Conservation (phyloP, 2,888 invertebrate species). For the Polia nebulosa region DNA sequence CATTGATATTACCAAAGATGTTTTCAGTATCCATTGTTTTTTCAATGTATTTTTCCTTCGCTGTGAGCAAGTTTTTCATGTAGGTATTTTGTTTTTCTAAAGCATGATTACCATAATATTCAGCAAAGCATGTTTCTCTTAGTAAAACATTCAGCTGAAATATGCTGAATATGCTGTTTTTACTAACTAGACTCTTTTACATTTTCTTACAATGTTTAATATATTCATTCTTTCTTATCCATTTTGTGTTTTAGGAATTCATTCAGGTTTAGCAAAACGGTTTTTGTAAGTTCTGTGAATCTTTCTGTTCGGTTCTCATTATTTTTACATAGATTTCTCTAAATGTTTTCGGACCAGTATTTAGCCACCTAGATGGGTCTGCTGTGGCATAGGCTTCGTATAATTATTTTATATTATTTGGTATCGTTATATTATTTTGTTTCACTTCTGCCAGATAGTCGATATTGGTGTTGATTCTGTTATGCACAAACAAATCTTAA, state of each 20-base stretch:
- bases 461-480: too few species aligned
- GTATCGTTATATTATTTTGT: too few species aligned
- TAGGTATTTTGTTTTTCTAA: slow-evolving; percentile 21
- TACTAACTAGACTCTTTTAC: not conserved
- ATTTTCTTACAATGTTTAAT: slow-evolving; percentile 10
- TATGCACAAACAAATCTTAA: too few species aligned
- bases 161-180: slow-evolving; percentile 15
- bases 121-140: not conserved
- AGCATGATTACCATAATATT: slow-evolving; percentile 33
- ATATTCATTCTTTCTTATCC: not conserved
- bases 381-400: too few species aligned
- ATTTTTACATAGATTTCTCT: too few species aligned
- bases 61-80: not conserved
- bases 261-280: not conserved
- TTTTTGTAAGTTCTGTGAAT: too few species aligned
- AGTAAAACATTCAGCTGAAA: slow-evolving; percentile 1
- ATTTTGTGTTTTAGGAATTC: slow-evolving; percentile 11
- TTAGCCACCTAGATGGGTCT: too few species aligned
- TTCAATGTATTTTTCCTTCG: not conserved
- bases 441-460: too few species aligned
- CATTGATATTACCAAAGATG: not conserved
- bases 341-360: too few species aligned
- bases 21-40: slow-evolving; percentile 8
- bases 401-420: too few species aligned
- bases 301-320: too few species aligned